Base-by-base conservation (phyloP, 1,140 invertebrate genomes). In the Zaprionus lachaisei region DNA sequence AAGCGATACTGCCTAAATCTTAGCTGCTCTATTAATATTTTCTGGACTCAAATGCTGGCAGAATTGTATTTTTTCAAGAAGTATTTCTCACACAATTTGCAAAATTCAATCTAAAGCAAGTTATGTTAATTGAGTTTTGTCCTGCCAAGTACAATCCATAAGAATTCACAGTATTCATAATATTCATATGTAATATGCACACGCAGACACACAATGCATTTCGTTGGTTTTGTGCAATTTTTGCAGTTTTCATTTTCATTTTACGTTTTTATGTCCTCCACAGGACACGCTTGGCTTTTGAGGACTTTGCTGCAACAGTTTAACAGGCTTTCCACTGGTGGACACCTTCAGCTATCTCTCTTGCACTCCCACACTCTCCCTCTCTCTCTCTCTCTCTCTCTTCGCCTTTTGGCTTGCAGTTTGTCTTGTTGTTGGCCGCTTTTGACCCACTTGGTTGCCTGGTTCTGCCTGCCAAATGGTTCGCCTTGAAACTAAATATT, bases 401-500 rank as follows among this genome's bases (percentile, higher is more conserved):
- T 2, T n/a, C 2, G 6, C 9, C n/a, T 31, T 22, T 22, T 64
- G 26, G 57, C 11, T 51, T 34, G 20, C 28, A 37, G 24, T 57
- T 17, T 65, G 28, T 31, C 64, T 56, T 28, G 60, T n/a, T 37
- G 51, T 65, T 65, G 71, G 41, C n/a, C 71, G 68, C 55, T 61
- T 71, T 71, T 76, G 73, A 76, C 73, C 69, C 73, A 72, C 51
- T 71, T 75, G 58, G 47, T 56, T 56, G 14, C 15, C 12, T 70
- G 63, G 57, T 56, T 26, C 57, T 60, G 71, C 26, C 63, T 51
- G 44, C 44, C 58, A 75, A 75, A 75, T 58, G 67, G 38, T 63
- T 75, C 51, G 61, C 68, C 65, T 76, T 71, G 68, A 72, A 70
- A 72, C 61, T 72, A 60, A 76, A 76, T 76, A 76, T 76, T 66